Evolutionary conservation across 2,113 vertebrate genomes (phyloP), one percentile per base, ranked within the genome.

Genomic region (Oryzias javanicus): DNA sequence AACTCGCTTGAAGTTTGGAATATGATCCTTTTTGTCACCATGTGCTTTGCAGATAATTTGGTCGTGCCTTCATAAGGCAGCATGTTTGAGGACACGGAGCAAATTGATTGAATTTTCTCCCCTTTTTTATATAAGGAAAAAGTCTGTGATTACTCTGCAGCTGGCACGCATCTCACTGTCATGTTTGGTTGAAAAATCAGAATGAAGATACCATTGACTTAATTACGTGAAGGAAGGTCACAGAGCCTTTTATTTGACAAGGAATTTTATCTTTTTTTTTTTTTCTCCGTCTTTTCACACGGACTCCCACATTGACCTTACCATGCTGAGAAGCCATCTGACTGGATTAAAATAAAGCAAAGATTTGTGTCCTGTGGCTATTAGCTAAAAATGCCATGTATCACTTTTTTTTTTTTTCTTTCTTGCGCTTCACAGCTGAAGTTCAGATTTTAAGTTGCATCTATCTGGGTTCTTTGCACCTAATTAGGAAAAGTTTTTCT

Each of bases 171-270:
- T 52, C 42, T 25, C 41, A 6, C n/a, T 58, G 17, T 6, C 55
- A 10, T 45, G 4, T 14, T 47, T 6, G 53, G 29, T 62, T 55
- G 66, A 51, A 50, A 42, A 58, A 18, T n/a, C 45, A 1, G 18
- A 42, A 25, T 42, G 16, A 49, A 5, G 64, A 64, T 18, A 40
- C 4, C 19, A 6, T 35, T 60, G 42, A 63, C 47, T 47, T 67
- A 35, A 51, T 51, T 71, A 2, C 17, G 17, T 27, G 35, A 55
- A 17, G 44, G 7, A 65, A 60, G 44, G 75, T 57, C 19, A 42
- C 16, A 65, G 3, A 10, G 44, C 24, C 19, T n/a, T 35, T 29
- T 56, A 0, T 41, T 14, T 2, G 14, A 15, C 14, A 51, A 51
- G 15, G 8, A 27, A 29, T 29, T 7, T 51, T 25, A 4, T 24